phyloP scores from a whole-genome alignment of 2,888 invertebrate species.

The Actias luna region DNA sequence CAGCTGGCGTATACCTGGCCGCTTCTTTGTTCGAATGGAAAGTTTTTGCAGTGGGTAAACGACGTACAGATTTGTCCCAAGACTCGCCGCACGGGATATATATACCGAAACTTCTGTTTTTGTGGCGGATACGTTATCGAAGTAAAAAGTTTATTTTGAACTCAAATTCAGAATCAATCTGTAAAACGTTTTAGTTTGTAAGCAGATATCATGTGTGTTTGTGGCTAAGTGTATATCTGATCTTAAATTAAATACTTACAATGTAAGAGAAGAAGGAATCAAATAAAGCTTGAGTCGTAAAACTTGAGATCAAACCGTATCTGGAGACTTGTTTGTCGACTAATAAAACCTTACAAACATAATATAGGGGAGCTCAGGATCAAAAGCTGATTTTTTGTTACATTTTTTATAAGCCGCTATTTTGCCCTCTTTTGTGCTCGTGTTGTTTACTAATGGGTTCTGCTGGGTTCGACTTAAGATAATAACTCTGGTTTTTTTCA shows the following conservation, averaged over 20 bases:
- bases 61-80: conserved; percentile 55
- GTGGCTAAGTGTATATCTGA: conserved; percentile 32
- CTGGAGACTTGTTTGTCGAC: conserved; percentile 65
- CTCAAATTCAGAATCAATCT: neutral
- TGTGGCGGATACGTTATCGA: neutral
- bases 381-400: conserved; percentile 79
- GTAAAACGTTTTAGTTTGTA: neutral
- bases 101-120: neutral
- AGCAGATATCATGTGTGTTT: neutral
- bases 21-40: conserved; percentile 71
- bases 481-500: conserved; percentile 77
- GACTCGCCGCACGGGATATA: conserved; percentile 29
- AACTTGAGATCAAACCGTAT: conserved; percentile 45
- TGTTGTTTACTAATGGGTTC: conserved; percentile 82
- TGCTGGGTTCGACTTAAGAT: conserved; percentile 81
- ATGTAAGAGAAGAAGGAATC: conserved; percentile 28
- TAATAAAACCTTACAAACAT: conserved; percentile 76
- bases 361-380: conserved; percentile 72
- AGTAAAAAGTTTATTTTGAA: neutral
- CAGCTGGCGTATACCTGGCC: conserved; percentile 73
- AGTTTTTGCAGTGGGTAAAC: conserved; percentile 48
- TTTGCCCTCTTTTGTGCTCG: conserved; percentile 78
- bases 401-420: conserved; percentile 74
- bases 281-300: conserved; percentile 33
- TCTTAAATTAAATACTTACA: conserved; percentile 23